These are phyloP conservation scores for Brachionichthys hirsutus DNA, from an alignment of 2,113 vertebrate species.

Conservation along the genomic window DNA sequence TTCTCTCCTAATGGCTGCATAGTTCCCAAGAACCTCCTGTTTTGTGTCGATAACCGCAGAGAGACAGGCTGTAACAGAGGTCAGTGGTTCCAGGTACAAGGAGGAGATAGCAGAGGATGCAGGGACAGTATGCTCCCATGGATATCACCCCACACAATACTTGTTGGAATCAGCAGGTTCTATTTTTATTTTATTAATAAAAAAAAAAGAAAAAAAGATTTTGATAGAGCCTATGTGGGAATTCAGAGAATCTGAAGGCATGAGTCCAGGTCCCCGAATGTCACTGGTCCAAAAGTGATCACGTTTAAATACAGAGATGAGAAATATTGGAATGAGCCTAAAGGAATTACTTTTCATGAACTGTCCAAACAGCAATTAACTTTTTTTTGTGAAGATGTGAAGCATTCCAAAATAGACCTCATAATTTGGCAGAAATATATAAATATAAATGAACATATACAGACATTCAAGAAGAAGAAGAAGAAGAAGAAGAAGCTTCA, in stretches of 20 bases:
- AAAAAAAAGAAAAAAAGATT: not conserved
- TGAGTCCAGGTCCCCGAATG: not conserved
- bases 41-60: slow-evolving; percentile 11
- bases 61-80: slow-evolving; percentile 1
- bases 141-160: not conserved
- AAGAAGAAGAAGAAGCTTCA: too few relatives aligned
- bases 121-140: slow-evolving; percentile 16
- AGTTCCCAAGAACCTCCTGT: slow-evolving; percentile 32
- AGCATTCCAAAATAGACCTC: too few relatives aligned
- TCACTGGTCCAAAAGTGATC: too few relatives aligned
- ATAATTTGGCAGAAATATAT: too few relatives aligned
- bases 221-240: not conserved
- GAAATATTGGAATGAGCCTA: too few relatives aligned
- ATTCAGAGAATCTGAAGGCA: not conserved
- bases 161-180: not conserved
- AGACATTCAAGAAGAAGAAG: too few relatives aligned
- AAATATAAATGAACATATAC: too few relatives aligned
- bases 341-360: too few relatives aligned
- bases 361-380: too few relatives aligned
- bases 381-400: too few relatives aligned
- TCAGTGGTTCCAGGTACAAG: slow-evolving; percentile 43
- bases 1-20: not conserved
- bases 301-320: too few relatives aligned
- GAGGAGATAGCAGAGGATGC: slow-evolving; percentile 7
- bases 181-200: not conserved